Conservation (phyloP, 1,140 invertebrate genomes). For the Palaemon carinicauda region DNA sequence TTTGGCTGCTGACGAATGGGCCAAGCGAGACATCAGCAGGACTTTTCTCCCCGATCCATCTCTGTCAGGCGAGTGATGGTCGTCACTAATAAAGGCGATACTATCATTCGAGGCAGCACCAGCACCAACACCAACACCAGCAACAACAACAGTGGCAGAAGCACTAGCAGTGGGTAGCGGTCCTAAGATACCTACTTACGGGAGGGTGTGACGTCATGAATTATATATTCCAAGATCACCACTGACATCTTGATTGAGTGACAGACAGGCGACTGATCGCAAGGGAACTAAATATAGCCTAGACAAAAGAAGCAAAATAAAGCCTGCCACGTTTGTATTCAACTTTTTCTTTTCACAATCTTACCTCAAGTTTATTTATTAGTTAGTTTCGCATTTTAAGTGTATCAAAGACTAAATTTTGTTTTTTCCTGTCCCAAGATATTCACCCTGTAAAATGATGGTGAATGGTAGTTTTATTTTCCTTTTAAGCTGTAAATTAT, state of each 20-base stretch:
- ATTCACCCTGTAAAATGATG: too few relatives aligned
- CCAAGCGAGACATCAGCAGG: conserved; percentile 26
- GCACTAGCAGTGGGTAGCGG: background rate
- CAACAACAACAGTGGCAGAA: background rate
- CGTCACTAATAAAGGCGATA: conserved; percentile 50
- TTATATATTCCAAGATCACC: too few relatives aligned
- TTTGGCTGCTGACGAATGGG: conserved; percentile 38
- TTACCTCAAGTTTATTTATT: background rate
- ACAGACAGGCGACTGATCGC: background rate
- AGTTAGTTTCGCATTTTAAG: background rate
- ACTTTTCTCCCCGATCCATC: conserved; percentile 39
- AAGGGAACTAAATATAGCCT: background rate
- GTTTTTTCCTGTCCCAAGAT: too few relatives aligned
- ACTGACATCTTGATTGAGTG: too few relatives aligned
- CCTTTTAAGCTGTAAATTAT: too few relatives aligned
- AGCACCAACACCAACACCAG: background rate
- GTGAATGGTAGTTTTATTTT: too few relatives aligned
- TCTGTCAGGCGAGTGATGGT: conserved; percentile 39
- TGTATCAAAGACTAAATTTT: too few relatives aligned
- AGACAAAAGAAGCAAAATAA: too few relatives aligned
- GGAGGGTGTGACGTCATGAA: too few relatives aligned
- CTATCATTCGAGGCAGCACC: conserved; percentile 8
- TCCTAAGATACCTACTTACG: background rate
- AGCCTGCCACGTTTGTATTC: too few relatives aligned
- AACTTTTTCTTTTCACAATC: background rate